Base-by-base conservation (phyloP, 2,888 invertebrate species). In the Halocaridina rubra region DNA sequence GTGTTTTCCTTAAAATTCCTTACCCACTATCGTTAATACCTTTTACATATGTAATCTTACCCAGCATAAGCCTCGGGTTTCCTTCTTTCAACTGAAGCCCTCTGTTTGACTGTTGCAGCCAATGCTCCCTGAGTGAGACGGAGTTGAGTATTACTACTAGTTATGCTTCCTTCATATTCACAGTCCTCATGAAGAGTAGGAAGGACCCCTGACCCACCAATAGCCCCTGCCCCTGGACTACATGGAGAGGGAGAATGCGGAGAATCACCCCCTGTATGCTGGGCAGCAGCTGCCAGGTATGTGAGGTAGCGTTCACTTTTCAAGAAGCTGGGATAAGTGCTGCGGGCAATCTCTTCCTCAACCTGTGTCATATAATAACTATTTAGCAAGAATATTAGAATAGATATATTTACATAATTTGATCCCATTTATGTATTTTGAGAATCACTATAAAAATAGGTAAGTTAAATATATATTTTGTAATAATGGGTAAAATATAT, bases 241-340 rank as follows among this genome's bases (percentile, higher is more conserved):
- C 75, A 39, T n/a, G 80, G 80, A n/a, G 75, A 76, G 19, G 67
- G 67, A 30, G 80, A 80, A 53, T 79, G 80, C 19, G 88, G 87
- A 19, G 86, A 87, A 19, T 85, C 85, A n/a, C 81, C 84, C 16
- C 61, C 84, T 64, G 59, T 33, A 29, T 74, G 78, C 78, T 74
- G 80, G 7, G 71, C 74, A 30, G 67, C 79, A 59, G 76, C 69
- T 71, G 69, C 57, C 39, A 84, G 90, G 89, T 91, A 90, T 88
- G 91, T 90, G 85, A 98, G 94, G 93, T 98, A 98, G 91, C 96
- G 94, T 90, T 98, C 97, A 89, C 97, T 97, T 89, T 95, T 95
- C 89, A 98, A 93, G 92, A 98, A 98, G 91, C 96, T 95, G 84
- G 96, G 96, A 92, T 98, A 98, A 87, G 96, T 95, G 86, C 96